These are phyloP conservation scores for Psettodes erumei DNA, from an alignment of 2,113 vertebrate species.

Conservation along the genomic window DNA sequence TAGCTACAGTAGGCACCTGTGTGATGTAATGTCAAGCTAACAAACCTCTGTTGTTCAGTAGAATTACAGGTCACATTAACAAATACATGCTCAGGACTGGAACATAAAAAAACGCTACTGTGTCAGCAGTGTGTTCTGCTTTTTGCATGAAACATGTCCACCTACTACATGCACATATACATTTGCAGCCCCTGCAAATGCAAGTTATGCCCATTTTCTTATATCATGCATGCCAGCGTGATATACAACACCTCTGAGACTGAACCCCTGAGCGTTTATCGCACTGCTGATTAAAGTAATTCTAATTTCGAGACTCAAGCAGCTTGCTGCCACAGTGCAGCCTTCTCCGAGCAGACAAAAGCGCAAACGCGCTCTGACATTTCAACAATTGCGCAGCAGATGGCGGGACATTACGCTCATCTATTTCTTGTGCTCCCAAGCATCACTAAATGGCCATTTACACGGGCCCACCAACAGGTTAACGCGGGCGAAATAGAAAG, in stretches of 20 bases:
- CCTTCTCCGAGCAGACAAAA: conserved; percentile 4
- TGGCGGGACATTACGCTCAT: conserved; percentile 55
- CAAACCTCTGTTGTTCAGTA: no score
- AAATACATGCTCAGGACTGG: no score
- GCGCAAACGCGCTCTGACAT: conserved; percentile 63
- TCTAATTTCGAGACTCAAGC: conserved; percentile 51
- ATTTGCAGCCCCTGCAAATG: background rate
- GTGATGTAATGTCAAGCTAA: no score
- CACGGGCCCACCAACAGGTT: conserved; percentile 46
- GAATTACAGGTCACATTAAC: no score
- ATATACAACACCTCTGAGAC: conserved; percentile 10
- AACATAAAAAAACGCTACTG: no score
- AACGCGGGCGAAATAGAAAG: conserved; percentile 5
- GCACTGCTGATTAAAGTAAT: conserved; percentile 37
- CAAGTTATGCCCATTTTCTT: background rate
- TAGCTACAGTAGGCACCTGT: no score
- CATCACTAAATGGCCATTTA: conserved; percentile 52
- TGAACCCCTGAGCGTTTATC: conserved; percentile 18
- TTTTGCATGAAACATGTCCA: background rate
- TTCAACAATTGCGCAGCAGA: conserved; percentile 64
- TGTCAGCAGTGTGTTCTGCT: no score
- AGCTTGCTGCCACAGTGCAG: conserved; percentile 46
- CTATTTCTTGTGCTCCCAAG: conserved; percentile 43
- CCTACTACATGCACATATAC: background rate
- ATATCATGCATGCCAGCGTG: background rate